Base-by-base conservation (phyloP, 2,888 invertebrate species). In the Mellilla xanthometata region DNA sequence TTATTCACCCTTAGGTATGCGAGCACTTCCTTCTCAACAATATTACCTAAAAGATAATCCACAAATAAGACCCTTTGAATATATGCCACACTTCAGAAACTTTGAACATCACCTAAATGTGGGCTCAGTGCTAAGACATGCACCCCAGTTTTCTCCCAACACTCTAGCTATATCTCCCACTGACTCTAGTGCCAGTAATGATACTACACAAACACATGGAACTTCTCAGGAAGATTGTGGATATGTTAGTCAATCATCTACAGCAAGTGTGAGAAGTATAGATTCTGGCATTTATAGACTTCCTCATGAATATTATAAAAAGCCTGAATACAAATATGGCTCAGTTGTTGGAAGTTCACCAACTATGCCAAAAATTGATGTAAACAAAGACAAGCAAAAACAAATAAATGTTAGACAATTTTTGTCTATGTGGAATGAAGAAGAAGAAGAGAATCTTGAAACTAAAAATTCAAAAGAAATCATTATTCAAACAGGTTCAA, bases 361-460 rank as follows among this genome's bases (percentile, higher is more conserved):
- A 39, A 56, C 63, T 52, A 59, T 62, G 41, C 49, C 63, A 28
- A 82, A 74, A 60, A 43, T 58, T 51, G 69, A 73, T 38, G 33
- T 56, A 39, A 68, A 60, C 55, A 79, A 76, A 65, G 72, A 76
- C 56, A 81, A 81, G 52, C 68, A 72, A 54, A 81, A 81, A 51
- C 68, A 72, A 54, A 75, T 89, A 54, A 60, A 90, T 78, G 81
- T 90, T 2, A 74, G 90, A 52, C 89, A 90, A 58, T 90, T 85
- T 70, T 67, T 90, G 32, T 81, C 86, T 77, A 88, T 81, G 81
- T 90, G 90, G 90, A 89, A 81, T 80, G 90, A 90, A 69, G 90
- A 85, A 30, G 89, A 88, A 65, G 90, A 90, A 39, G 90, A 86
- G 60, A 67, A 66, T 49, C 60, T 60, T 56, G 75, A 77, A 47